Evolutionary conservation across 1,140 invertebrate species (phyloP), one percentile per base, ranked within the genome.

Genomic region (Diplogasteroides magnus): DNA sequence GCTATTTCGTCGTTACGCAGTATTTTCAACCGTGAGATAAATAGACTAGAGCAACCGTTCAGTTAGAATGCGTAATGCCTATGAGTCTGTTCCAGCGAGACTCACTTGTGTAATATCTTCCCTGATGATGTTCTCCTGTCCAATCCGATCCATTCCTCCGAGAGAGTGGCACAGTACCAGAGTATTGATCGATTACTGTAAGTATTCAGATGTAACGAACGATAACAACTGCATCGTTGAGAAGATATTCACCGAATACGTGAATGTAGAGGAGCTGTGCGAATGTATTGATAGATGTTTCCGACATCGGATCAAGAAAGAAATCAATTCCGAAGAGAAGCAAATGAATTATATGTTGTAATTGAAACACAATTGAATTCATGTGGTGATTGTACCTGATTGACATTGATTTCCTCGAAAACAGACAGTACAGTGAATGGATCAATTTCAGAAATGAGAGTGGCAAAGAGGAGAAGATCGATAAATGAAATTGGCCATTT

Each of bases 211-310:
- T 64, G 19, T 11, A 65, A 74, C 71, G 75, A 59, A 98, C 95
- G 86, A 98, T 97, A 19, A 95, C 90, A 67, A 98, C 94, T 19
- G 95, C 95, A 88, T 98, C 95, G 84, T 98, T 98, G 0, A 98
- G 85, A 77, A 98, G 95, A 78, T 92, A 95, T 84, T 98, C 95
- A 31, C 94, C 94, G 87, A 98, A 97, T 0, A 97, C 94, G 84
- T 97, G 90, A 93, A 97, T 98, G 85, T 97, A 97, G 0, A 97
- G 86, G 2, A 97, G 90, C n/a, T 93, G 37, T 11, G n/a, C n/a
- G n/a, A n/a, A n/a, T n/a, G n/a, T n/a, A n/a, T n/a, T n/a, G n/a
- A n/a, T n/a, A n/a, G n/a, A n/a, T n/a, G n/a, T n/a, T n/a, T n/a
- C n/a, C n/a, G n/a, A n/a, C n/a, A n/a, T n/a, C n/a, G n/a, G n/a